Evolutionary conservation across 2,113 vertebrate species (phyloP).

Genomic region (Lynx canadensis): DNA sequence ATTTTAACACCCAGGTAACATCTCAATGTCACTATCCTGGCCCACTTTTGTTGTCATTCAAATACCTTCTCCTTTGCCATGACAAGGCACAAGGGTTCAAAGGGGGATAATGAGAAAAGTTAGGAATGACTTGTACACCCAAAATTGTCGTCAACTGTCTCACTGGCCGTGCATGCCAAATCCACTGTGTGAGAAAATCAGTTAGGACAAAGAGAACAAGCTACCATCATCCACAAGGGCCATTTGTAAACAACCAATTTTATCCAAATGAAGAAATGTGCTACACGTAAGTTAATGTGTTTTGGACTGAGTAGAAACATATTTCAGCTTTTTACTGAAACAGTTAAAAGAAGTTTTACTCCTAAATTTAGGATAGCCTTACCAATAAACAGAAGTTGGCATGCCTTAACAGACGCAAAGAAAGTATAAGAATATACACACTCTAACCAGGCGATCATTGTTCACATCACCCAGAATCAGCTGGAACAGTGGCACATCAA

Average conservation of each 20-base stretch:
- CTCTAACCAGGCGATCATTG: background rate
- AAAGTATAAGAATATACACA: background rate
- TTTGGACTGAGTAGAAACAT: background rate
- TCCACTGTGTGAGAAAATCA: background rate
- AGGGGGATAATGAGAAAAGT: background rate
- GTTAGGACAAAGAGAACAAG: background rate
- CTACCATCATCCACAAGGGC: background rate
- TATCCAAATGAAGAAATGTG: background rate
- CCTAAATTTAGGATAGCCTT: background rate
- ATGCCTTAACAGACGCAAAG: background rate
- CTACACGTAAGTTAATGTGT: background rate
- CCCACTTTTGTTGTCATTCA: background rate
- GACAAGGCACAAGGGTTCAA: background rate
- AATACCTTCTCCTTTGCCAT: background rate
- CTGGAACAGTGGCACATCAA: background rate
- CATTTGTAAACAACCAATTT: background rate
- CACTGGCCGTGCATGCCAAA: background rate
- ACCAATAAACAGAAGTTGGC: background rate
- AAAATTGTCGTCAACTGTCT: background rate
- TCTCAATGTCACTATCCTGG: background rate
- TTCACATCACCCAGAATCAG: background rate
- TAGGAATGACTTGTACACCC: background rate
- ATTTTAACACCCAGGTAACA: background rate
- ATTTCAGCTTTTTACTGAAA: background rate
- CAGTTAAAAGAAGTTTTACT: background rate